Evolutionary conservation across 1,140 invertebrate genomes (phyloP), one percentile per base, ranked within the genome.

Genomic region (Drosophila orosa): DNA sequence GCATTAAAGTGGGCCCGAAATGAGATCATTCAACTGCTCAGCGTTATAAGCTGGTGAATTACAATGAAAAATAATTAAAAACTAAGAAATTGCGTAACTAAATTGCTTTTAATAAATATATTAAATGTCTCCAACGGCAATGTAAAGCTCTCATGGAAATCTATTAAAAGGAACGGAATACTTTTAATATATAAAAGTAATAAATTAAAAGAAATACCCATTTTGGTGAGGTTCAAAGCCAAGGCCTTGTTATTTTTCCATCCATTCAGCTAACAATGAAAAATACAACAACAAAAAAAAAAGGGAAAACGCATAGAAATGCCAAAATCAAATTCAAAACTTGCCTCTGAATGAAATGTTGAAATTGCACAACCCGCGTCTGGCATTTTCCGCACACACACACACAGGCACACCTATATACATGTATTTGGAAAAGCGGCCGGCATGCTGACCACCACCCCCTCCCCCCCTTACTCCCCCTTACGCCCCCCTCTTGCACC

Each of bases 261-360:
- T 13, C 31, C 25, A 22, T 45, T 31, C 40, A 62, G 3, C 39
- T 25, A 60, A 56, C 54, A 69, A 50, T 39, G 52, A 75, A 40
- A 59, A 59, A 52, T 15, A 9, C 29, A 29, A 25, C 12, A 50
- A 29, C 12, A 57, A 65, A 42, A 66, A 54, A 19, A 42, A 44
- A 19, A 22, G 52, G 25, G 15, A 33, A 58, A 54, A 80, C 60
- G 60, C 60, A 62, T 37, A 59, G 68, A 69, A 65, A 61, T 42
- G 45, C 56, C 37, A 60, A 86, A 74, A 75, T 68, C 74, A 82
- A 86, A 85, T 82, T 86, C 71, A 82, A 86, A 85, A 86, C 72
- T 73, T 60, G 61, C 48, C 68, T 68, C 73, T 84, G 85, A 80
- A 89, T 89, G 85, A 84, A 89, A 80, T 78, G 84, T 84, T 80